phyloP scores from a whole-genome alignment of 2,113 vertebrate species.

The Ciconia boyciana region DNA sequence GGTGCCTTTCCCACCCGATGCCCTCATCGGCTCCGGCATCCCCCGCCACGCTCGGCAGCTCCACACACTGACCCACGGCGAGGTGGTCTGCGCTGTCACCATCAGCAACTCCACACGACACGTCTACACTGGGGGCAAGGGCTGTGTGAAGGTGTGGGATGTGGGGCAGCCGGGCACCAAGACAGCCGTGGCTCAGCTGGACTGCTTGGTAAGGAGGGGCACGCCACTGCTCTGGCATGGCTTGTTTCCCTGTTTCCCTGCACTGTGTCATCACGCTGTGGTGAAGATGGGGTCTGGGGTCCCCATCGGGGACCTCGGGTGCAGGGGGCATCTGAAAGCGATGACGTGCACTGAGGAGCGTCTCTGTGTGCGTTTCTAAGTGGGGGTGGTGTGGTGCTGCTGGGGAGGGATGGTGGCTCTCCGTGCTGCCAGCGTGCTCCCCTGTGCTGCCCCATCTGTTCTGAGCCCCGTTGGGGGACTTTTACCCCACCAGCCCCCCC shows the following conservation, averaged over 20 bases:
- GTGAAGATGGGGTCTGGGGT: background rate
- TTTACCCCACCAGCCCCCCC: background rate
- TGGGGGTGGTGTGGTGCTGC: background rate
- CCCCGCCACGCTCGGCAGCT: slow-evolving; percentile 85
- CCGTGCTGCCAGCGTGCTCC: rapidly evolving
- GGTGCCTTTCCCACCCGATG: slow-evolving; percentile 86
- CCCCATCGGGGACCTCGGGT: background rate
- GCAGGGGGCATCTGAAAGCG: background rate
- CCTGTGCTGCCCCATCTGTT: rapidly evolving
- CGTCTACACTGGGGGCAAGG: slow-evolving; percentile 89
- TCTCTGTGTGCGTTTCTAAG: rapidly evolving
- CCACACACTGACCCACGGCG: slow-evolving; percentile 86
- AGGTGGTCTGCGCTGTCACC: slow-evolving; percentile 91
- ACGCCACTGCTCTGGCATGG: rapidly evolving
- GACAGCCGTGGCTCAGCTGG: slow-evolving; percentile 86
- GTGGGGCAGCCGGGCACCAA: slow-evolving; percentile 89
- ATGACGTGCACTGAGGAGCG: rapidly evolving
- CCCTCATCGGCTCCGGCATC: slow-evolving; percentile 81
- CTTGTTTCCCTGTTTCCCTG: background rate
- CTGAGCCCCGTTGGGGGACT: rapidly evolving
- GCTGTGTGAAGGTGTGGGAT: slow-evolving; percentile 93
- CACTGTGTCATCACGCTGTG: rapidly evolving
- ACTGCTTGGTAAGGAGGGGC: slow-evolving; percentile 77
- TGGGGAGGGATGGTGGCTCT: background rate
- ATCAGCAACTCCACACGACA: slow-evolving; percentile 88